A percentile compares a stretch with the other conserved stretches of the same genome.
Conservation (phyloP, 37 sponge, comb jelly and placozoan genomes). For the Halichondria panicea region DNA sequence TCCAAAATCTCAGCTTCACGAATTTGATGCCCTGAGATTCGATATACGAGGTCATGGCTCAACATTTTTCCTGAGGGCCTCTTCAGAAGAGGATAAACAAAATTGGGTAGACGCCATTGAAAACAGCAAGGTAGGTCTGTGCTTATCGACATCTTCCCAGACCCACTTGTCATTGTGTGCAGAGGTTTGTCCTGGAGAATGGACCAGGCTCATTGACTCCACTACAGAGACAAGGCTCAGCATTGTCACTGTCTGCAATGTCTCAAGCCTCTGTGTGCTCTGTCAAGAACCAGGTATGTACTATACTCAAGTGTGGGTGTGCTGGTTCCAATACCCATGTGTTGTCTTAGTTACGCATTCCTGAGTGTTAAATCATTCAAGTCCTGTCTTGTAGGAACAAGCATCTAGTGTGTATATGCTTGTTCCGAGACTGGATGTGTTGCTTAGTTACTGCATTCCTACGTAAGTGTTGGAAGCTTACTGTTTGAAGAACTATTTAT, state of each 20-base stretch:
- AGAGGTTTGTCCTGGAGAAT: slow-evolving; percentile 63
- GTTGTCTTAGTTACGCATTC: too few relatives aligned
- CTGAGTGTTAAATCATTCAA: too few relatives aligned
- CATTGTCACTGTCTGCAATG: slow-evolving; percentile 73
- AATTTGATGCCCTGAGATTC: slow-evolving; percentile 90
- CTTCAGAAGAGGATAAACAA: slow-evolving; percentile 61
- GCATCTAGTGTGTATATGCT: too few relatives aligned
- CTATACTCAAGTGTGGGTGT: background rate
- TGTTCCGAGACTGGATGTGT: too few relatives aligned
- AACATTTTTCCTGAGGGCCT: slow-evolving; percentile 81
- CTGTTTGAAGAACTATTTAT: background rate
- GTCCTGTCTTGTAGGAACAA: too few relatives aligned
- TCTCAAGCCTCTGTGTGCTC: slow-evolving; percentile 82
- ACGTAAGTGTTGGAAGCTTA: background rate
- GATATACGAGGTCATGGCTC: slow-evolving; percentile 79
- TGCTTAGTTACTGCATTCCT: background rate
- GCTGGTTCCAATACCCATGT: too few relatives aligned
- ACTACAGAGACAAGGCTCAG: slow-evolving; percentile 79
- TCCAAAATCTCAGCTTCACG: slow-evolving; percentile 63
- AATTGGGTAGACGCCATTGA: slow-evolving; percentile 85
- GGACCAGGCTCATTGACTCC: slow-evolving; percentile 52
- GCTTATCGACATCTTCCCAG: background rate
- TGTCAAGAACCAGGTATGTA: slow-evolving; percentile 47
- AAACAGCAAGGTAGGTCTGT: slow-evolving; percentile 56
- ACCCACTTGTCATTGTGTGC: background rate